A percentile compares a stretch with the other conserved stretches of the same genome.
These are phyloP conservation scores for Spisula subtruncata DNA, from an alignment of 2,888 invertebrate species.

Conservation along the genomic window DNA sequence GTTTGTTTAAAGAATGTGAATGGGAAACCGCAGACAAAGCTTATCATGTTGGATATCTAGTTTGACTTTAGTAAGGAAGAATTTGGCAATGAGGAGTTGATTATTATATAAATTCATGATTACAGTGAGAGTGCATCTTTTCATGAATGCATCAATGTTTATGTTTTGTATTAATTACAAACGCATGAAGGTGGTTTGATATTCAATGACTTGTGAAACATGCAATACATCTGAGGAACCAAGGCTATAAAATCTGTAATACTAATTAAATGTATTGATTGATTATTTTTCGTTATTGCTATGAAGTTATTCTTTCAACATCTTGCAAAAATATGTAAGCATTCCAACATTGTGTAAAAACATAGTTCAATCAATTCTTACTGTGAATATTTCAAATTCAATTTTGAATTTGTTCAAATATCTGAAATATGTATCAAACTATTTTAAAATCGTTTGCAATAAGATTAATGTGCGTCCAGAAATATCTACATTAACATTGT, in stretches of 20 bases:
- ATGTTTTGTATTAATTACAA: neutral
- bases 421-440: neutral
- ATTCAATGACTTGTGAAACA: neutral
- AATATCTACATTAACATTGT: neutral
- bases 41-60: neutral
- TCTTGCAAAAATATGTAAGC: too few species aligned
- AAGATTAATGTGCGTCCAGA: neutral
- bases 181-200: neutral
- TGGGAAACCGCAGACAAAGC: neutral
- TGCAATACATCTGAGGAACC: neutral
- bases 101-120: constrained; percentile 8
- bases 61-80: neutral
- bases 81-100: neutral
- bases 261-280: neutral
- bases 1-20: too few species aligned
- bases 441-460: neutral
- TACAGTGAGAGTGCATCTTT: neutral
- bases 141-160: neutral
- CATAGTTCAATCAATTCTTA: neutral
- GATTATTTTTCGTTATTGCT: neutral
- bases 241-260: neutral
- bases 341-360: too few species aligned
- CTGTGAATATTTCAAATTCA: neutral
- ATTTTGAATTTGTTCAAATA: neutral
- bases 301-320: neutral